phyloP scores from a whole-genome alignment of 2,113 vertebrate genomes.

The Pterophyllum scalare region DNA sequence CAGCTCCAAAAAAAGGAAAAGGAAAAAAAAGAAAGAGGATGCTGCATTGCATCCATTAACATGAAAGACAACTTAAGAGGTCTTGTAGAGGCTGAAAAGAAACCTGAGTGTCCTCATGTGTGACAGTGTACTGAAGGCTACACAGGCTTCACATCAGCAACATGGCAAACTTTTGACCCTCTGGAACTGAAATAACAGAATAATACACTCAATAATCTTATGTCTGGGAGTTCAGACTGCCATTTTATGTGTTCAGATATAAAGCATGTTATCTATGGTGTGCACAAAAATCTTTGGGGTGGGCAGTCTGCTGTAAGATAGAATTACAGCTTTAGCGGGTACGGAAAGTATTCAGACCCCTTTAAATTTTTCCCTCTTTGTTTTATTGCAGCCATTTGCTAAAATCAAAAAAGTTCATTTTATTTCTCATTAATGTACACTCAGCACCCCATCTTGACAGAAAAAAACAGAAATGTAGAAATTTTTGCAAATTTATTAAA shows the following conservation, averaged over 20 bases:
- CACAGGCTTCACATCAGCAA: not conserved
- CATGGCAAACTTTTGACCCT: conserved; percentile 3
- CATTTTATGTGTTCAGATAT: not conserved
- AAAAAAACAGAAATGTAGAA: too few relatives aligned
- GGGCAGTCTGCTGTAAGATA: not conserved
- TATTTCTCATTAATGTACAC: too few relatives aligned
- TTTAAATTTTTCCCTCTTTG: too few relatives aligned
- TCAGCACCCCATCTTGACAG: too few relatives aligned
- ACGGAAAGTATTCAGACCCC: too few relatives aligned
- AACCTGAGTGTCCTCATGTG: conserved; percentile 19
- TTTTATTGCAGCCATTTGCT: too few relatives aligned
- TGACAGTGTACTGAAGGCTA: conserved; percentile 6
- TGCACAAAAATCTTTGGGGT: not conserved
- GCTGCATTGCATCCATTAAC: conserved; percentile 48
- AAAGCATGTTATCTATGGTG: not conserved
- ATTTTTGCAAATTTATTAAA: too few relatives aligned
- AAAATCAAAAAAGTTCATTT: too few relatives aligned
- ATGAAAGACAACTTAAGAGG: conserved; percentile 60
- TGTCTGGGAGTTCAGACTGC: not conserved
- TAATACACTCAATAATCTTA: not conserved
- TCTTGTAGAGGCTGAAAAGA: conserved; percentile 38
- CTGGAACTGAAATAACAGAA: not conserved
- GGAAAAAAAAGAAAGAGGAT: not conserved
- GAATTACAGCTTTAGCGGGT: conserved; percentile 14
- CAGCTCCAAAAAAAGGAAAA: conserved; percentile 4